A percentile compares a stretch with the other conserved stretches of the same genome.
phyloP scores from a whole-genome alignment of 2,113 vertebrate species.

The Canis aureus region DNA sequence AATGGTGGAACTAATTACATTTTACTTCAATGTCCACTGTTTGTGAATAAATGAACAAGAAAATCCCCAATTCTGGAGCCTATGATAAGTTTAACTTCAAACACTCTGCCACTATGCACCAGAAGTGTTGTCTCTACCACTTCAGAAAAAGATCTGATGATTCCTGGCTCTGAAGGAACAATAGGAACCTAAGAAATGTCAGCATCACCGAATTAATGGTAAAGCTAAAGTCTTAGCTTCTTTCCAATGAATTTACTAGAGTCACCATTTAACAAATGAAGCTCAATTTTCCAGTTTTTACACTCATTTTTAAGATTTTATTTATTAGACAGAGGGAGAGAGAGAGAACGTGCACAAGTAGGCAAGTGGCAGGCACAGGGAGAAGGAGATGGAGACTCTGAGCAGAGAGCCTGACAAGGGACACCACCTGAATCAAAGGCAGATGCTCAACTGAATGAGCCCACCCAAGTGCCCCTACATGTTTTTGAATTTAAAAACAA shows the following conservation, averaged over 20 bases:
- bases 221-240: not conserved
- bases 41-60: not conserved
- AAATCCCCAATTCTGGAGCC: not conserved
- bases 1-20: not conserved
- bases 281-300: constrained; percentile 11
- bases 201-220: not conserved
- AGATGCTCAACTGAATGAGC: not conserved
- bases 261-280: not conserved
- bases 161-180: not conserved
- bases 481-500: not conserved
- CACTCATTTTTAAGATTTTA: not conserved
- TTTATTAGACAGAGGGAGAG: not conserved
- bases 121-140: not conserved
- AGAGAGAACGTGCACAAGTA: not conserved
- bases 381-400: no score
- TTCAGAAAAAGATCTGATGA: not conserved
- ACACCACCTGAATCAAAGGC: not conserved
- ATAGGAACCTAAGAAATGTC: not conserved
- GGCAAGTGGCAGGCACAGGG: no score
- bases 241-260: not conserved
- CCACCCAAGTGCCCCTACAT: not conserved
- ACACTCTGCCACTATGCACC: not conserved
- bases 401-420: no score
- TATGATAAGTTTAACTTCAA: not conserved
- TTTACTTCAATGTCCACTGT: not conserved